phyloP scores from a whole-genome alignment of 2,113 vertebrate genomes.

The Pristiophorus japonicus region DNA sequence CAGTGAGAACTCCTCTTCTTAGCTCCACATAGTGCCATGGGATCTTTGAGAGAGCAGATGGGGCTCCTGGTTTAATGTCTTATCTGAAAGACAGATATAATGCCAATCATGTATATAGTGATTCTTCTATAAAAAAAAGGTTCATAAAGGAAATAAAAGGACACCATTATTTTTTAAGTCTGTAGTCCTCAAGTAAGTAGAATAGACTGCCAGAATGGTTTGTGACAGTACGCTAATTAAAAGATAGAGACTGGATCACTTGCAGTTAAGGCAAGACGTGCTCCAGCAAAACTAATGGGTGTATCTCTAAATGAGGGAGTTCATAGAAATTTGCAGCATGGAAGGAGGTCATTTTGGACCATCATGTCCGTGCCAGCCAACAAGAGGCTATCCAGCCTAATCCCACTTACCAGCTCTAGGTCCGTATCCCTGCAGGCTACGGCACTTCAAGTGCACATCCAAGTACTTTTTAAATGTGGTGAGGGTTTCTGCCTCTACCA shows the following conservation, averaged over 20 bases:
- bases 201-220: background rate
- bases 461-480: no score
- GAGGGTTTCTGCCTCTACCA: no score
- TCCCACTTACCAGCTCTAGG: no score
- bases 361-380: no score
- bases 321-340: no score
- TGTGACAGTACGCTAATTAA: background rate
- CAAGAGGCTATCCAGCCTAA: no score
- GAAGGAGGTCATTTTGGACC: no score
- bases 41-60: background rate
- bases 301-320: background rate
- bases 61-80: background rate
- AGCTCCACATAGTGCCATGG: background rate
- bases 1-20: background rate
- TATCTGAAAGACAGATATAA: background rate
- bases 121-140: background rate
- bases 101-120: background rate
- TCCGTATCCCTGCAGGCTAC: no score
- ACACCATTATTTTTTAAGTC: no score
- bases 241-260: background rate
- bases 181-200: background rate
- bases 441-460: no score
- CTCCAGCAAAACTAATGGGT: background rate
- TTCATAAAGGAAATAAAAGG: background rate
- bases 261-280: no score